Conservation (phyloP, 1,140 invertebrate species). For the Triops cancriformis region DNA sequence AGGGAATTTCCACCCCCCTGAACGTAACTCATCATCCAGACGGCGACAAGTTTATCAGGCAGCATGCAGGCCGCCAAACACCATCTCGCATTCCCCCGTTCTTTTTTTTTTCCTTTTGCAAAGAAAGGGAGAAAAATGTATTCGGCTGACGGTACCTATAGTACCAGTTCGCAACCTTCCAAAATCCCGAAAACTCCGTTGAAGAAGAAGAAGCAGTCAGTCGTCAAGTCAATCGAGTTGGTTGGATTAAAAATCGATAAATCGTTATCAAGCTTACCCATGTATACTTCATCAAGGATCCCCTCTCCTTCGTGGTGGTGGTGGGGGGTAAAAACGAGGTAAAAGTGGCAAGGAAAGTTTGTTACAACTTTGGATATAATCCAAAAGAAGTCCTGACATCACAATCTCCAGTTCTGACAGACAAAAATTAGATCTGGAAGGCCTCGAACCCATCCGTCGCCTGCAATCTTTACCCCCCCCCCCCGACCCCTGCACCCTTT, state of each 20-base stretch:
- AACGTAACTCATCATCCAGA: not conserved
- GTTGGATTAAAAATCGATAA: slow-evolving; percentile 10
- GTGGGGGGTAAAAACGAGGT: not conserved
- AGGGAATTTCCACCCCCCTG: not conserved
- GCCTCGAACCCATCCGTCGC: too few relatives aligned
- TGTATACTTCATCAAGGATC: not conserved
- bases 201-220: not conserved
- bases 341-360: too few relatives aligned
- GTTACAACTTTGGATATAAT: not conserved
- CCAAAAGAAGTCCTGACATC: not conserved
- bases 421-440: too few relatives aligned
- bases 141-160: too few relatives aligned
- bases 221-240: not conserved
- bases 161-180: not conserved
- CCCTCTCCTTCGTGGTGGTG: not conserved
- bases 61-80: not conserved
- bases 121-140: too few relatives aligned
- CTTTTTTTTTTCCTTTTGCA: too few relatives aligned
- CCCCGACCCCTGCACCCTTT: not conserved
- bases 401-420: not conserved
- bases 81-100: not conserved
- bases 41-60: not conserved
- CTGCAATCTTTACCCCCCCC: not conserved
- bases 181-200: not conserved
- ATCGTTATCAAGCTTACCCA: slow-evolving; percentile 10